A percentile compares a stretch with the other conserved stretches of the same genome.
These are phyloP conservation scores for Tinamus major DNA, from an alignment of 2,797 vertebrate genomes.

Conservation along the genomic window DNA sequence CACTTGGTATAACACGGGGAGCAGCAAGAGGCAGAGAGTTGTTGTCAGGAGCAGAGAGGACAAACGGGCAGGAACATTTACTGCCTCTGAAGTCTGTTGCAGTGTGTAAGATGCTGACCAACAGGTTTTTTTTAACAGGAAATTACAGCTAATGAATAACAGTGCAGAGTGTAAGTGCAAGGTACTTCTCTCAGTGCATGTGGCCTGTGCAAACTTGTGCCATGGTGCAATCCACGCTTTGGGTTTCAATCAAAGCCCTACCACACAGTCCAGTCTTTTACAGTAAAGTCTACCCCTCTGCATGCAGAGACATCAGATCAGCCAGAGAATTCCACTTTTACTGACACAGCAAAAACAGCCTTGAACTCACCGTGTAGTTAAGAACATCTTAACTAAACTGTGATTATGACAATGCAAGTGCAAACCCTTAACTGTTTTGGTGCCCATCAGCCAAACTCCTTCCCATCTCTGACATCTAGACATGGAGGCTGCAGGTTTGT, in stretches of 20 bases:
- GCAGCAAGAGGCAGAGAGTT: background rate
- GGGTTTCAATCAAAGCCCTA: background rate
- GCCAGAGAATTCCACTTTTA: background rate
- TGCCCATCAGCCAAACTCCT: background rate
- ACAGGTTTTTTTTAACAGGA: background rate
- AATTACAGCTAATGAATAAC: background rate
- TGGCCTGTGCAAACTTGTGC: background rate
- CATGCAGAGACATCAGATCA: background rate
- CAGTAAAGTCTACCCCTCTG: background rate
- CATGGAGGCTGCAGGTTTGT: background rate
- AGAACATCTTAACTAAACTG: background rate
- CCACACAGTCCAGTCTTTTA: background rate
- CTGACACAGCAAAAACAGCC: background rate
- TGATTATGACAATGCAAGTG: background rate
- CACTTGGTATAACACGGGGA: background rate
- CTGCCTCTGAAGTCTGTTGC: background rate
- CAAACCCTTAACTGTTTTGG: background rate
- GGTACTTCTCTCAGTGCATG: background rate
- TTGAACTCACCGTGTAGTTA: background rate
- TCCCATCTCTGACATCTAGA: background rate
- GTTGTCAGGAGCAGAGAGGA: fast-evolving
- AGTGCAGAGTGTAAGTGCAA: fast-evolving
- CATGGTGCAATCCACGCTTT: background rate
- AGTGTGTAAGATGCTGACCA: background rate
- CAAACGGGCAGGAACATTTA: background rate